Conservation (phyloP, 2,113 vertebrate species). For the Microtus ochrogaster region DNA sequence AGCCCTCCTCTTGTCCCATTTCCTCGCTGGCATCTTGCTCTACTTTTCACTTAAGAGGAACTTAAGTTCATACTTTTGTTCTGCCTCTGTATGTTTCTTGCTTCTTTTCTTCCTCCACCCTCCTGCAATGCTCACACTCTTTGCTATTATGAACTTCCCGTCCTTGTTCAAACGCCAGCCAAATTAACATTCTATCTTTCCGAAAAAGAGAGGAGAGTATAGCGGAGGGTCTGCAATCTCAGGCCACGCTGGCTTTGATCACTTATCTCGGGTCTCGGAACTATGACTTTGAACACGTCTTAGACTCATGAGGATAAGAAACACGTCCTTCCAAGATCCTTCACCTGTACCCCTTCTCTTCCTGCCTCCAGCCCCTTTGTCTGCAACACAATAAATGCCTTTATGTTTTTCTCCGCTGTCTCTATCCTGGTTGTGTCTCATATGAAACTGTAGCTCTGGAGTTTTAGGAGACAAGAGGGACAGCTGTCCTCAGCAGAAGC, state of each 20-base stretch:
- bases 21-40: conserved; percentile 11
- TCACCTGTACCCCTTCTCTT: not conserved
- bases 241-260: not conserved
- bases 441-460: not conserved
- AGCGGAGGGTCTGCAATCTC: not conserved
- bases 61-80: not conserved
- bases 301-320: not conserved
- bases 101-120: not conserved
- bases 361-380: not conserved
- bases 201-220: not conserved
- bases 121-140: not conserved
- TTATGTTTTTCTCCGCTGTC: not conserved
- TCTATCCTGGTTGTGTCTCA: not conserved
- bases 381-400: not conserved
- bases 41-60: not conserved
- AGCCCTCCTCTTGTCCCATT: not conserved
- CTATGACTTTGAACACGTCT: not conserved
- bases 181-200: not conserved
- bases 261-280: not conserved
- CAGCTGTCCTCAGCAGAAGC: not conserved
- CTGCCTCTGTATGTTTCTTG: not conserved
- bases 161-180: not conserved
- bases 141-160: not conserved
- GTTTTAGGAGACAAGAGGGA: not conserved
- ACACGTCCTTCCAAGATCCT: not conserved